Conservation (phyloP, 2,888 invertebrate species). For the Crematogaster levior region DNA sequence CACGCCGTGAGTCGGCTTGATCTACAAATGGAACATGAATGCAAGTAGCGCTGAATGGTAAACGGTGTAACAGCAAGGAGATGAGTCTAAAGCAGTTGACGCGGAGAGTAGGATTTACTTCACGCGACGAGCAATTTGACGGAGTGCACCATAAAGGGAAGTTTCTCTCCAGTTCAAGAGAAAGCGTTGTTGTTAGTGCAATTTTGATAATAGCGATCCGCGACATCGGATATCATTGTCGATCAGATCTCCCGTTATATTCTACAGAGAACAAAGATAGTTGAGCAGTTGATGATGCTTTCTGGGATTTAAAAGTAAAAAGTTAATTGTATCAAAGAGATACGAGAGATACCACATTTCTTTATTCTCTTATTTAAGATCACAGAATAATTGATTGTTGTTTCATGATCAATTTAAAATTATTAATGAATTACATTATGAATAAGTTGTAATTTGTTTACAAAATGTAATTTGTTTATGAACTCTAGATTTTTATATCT, state of each 20-base stretch:
- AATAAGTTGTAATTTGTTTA: background rate
- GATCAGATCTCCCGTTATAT: slow-evolving; percentile 13
- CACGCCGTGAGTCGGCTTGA: background rate
- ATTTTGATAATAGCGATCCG: slow-evolving; percentile 45
- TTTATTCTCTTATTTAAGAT: too few relatives aligned
- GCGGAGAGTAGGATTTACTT: slow-evolving; percentile 45
- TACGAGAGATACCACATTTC: too few relatives aligned
- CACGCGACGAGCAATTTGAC: slow-evolving; percentile 46
- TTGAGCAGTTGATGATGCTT: background rate
- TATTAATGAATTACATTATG: background rate
- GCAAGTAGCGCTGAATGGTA: slow-evolving; percentile 41
- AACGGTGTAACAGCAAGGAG: slow-evolving; percentile 25
- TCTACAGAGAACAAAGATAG: background rate
- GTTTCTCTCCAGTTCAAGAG: slow-evolving; percentile 20
- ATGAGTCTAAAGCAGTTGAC: slow-evolving; percentile 48
- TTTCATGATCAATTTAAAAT: too few relatives aligned
- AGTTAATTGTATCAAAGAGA: too few relatives aligned
- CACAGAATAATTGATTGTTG: too few relatives aligned
- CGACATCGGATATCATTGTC: slow-evolving; percentile 40
- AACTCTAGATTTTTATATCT: too few relatives aligned
- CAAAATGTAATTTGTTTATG: too few relatives aligned
- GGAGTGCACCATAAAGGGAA: slow-evolving; percentile 44
- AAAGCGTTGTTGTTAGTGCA: slow-evolving; percentile 24
- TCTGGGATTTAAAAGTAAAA: background rate
- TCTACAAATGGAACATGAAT: slow-evolving; percentile 41